Base-by-base conservation (phyloP, 2,888 invertebrate genomes). In the Lamproptera curius region DNA sequence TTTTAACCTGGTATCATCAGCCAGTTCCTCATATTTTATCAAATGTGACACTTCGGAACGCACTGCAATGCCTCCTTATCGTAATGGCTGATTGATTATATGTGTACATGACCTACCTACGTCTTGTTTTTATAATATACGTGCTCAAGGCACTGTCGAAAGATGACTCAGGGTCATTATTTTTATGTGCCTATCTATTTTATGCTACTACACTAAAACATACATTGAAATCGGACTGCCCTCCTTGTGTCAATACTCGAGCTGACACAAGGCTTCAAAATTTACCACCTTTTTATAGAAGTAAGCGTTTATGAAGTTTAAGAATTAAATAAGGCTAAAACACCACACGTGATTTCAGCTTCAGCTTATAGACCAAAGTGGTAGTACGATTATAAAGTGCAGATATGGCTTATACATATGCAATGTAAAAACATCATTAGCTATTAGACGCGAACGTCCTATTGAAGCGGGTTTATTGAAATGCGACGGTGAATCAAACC, bases 401-500 rank as follows among this genome's bases (percentile, higher is more conserved):
- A n/a, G n/a, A n/a, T n/a, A n/a, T n/a, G n/a, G n/a, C n/a, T n/a
- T n/a, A n/a, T n/a, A n/a, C n/a, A n/a, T n/a, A n/a, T n/a, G n/a
- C n/a, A n/a, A n/a, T n/a, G n/a, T n/a, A n/a, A n/a, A n/a, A n/a
- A n/a, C n/a, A n/a, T n/a, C n/a, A n/a, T n/a, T n/a, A n/a, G n/a
- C n/a, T n/a, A n/a, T n/a, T n/a, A n/a, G n/a, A n/a, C n/a, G n/a
- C n/a, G n/a, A n/a, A n/a, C n/a, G n/a, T n/a, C n/a, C n/a, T 31
- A 28, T 41, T 41, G 17, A 33, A 8, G 15, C 14, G 34, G 14
- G n/a, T 16, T 16, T 15, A 28, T 31, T 47, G 13, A 35, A 35
- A 46, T 41, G 28, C 41, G 36, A 15, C 43, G 17, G 39, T 43
- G 40, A 54, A 48, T 54, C 42, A 36, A 28, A 50, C 40, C 46